These are phyloP conservation scores for Dendrocopos noguchii DNA, from an alignment of 2,113 vertebrate genomes.

Conservation along the genomic window DNA sequence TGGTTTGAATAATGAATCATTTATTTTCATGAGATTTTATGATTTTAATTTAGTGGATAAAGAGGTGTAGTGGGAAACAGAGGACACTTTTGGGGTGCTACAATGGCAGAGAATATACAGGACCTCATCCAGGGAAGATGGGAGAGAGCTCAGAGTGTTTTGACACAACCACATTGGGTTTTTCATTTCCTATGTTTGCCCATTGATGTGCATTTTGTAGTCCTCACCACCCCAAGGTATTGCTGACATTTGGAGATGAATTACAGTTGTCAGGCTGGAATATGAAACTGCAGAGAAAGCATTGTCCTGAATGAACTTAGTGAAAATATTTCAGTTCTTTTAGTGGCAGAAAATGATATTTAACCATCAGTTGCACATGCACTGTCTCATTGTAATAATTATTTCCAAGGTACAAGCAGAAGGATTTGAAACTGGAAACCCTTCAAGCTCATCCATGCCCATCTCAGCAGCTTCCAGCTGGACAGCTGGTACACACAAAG, in stretches of 20 bases:
- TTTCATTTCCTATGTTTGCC: neutral
- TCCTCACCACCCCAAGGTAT: neutral
- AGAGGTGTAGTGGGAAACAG: neutral
- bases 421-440: neutral
- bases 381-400: neutral
- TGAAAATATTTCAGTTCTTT: neutral
- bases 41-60: neutral
- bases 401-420: neutral
- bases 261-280: neutral
- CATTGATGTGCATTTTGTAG: neutral
- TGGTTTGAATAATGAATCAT: neutral
- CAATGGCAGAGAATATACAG: neutral
- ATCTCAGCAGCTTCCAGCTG: neutral
- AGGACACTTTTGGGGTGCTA: accelerated
- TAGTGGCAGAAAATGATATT: neutral
- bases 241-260: neutral
- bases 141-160: neutral
- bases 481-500: neutral
- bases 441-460: neutral
- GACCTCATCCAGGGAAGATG: neutral
- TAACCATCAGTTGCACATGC: neutral
- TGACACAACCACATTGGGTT: neutral
- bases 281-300: neutral
- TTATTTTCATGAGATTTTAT: neutral
- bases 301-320: neutral